Evolutionary conservation across 2,888 invertebrate species (phyloP), one percentile per base, ranked within the genome.

Genomic region (Furcula furcula): DNA sequence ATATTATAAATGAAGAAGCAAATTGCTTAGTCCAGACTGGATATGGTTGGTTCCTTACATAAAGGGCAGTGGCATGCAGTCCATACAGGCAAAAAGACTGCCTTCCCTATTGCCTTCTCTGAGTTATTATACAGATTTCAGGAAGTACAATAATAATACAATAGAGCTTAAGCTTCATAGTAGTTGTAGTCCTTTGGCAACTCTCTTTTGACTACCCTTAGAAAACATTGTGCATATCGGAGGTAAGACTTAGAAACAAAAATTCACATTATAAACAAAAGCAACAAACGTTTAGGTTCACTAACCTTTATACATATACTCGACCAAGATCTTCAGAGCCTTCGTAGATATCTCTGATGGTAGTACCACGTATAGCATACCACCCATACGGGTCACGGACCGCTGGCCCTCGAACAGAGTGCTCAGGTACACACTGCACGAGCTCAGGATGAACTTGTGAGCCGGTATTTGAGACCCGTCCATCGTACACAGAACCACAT

Each of bases 391-490:
- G 13, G 76, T 81, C 38, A 83, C 76, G 4, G 86, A 71, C 13
- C 89, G 71, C 59, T 89, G 89, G 10, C 86, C 84, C 34, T 89
- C 89, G 75, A 89, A 87, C 36, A 89, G 58, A 29, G 56, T 68
- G 66, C 80, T 69, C 43, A 89, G 49, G 43, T 89, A 89, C 9
- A 89, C 83, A 56, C 95, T 95, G 83, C 95, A 95, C 13, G 95
- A 94, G 49, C 95, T 94, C 45, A 96, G 81, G 40, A 96, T 94
- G 67, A 96, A 95, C 70, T 95, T 93, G 89, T 96, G 96, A 9
- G 96, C 95, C 47, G 94, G 93, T 49, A 96, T 93, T 72, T 95
- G 95, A 32, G 93, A 92, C 7, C 95, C 94, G 55, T 94, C 94
- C 69, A 92, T 91, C 4, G 95, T 95, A 49, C 95, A 94, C 37